Percentiles rank a stretch among this genome's conserved stretches.
These are phyloP conservation scores for Drosophila paulistorum DNA, from an alignment of 1,140 invertebrate species.

Conservation along the genomic window DNA sequence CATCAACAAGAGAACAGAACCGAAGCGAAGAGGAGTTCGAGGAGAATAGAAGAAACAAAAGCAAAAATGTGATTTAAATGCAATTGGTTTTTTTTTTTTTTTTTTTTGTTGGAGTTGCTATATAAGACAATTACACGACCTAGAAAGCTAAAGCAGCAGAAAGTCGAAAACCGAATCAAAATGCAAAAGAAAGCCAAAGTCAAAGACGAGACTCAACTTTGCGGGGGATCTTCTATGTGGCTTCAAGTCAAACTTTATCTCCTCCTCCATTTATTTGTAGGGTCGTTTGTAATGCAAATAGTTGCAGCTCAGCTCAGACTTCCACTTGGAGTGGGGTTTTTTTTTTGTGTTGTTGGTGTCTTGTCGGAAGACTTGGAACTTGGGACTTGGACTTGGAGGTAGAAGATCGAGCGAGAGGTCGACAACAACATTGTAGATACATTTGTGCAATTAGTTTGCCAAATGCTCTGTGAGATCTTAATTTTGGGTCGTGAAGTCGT, in stretches of 20 bases:
- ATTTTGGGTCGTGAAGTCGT: constrained; percentile 70
- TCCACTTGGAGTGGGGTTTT: neutral
- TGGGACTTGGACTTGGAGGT: neutral
- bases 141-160: constrained; percentile 79
- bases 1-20: constrained; percentile 46
- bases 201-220: constrained; percentile 25
- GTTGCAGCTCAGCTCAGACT: constrained; percentile 40
- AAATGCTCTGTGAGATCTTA: constrained; percentile 77
- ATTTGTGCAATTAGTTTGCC: constrained; percentile 76
- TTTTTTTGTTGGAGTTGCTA: constrained; percentile 41
- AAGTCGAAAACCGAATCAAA: constrained; percentile 50
- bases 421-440: constrained; percentile 50
- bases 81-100: constrained; percentile 68
- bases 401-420: neutral
- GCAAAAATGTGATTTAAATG: constrained; percentile 78
- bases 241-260: neutral
- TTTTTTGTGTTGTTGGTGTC: too few relatives aligned
- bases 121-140: constrained; percentile 78
- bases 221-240: constrained; percentile 4
- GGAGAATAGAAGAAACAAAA: constrained; percentile 38
- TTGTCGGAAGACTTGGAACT: neutral
- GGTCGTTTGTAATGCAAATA: constrained; percentile 70
- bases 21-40: neutral
- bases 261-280: constrained; percentile 19
- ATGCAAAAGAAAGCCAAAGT: constrained; percentile 65